Base-by-base conservation (phyloP, 2,113 vertebrate species). In the Menidia beryllina region DNA sequence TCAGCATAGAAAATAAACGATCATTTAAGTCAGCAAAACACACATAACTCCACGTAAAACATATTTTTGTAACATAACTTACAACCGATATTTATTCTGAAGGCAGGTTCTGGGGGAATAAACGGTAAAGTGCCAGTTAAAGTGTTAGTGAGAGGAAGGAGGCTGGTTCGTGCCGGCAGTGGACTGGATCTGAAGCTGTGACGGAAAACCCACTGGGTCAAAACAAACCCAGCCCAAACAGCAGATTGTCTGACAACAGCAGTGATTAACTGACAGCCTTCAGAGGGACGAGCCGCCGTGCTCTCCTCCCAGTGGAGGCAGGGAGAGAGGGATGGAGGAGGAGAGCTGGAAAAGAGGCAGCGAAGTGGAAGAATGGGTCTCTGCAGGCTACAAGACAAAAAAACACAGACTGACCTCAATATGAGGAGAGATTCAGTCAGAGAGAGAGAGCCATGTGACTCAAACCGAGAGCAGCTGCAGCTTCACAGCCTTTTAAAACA, bases 361-460 rank as follows among this genome's bases (percentile, higher is more conserved):
- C 49, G 71, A 77, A 68, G 84, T 59, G 82, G 86, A 90, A 88
- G 79, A 86, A 82, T 75, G 75, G 59, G 60, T 76, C 62, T 88
- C 88, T 86, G 67, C 77, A 78, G 86, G 86, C 84, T 58, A 74
- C 52, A 15, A 80, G 82, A 85, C 75, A 80, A 74, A 85, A n/a
- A 86, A 77, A 70, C 82, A 70, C 62, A 71, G 77, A 61, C 79
- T 90, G 86, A 88, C 88, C 88, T 90, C 79, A 68, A 85, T 90
- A 71, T 55, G 66, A 27, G 43, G 34, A 52, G 53, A 52, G 62
- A 63, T 26, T 49, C 34, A 54, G 30, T 34, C 62, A 41, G 25
- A 39, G 59, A 9, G 10, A 30, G 10, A 47, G 45, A 51, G 14
- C 41, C 34, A 30, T 34, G 55, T 55, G 60, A 51, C 58, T 39